Evolutionary conservation across 2,113 vertebrate genomes (phyloP).

Genomic region (Otis tarda): DNA sequence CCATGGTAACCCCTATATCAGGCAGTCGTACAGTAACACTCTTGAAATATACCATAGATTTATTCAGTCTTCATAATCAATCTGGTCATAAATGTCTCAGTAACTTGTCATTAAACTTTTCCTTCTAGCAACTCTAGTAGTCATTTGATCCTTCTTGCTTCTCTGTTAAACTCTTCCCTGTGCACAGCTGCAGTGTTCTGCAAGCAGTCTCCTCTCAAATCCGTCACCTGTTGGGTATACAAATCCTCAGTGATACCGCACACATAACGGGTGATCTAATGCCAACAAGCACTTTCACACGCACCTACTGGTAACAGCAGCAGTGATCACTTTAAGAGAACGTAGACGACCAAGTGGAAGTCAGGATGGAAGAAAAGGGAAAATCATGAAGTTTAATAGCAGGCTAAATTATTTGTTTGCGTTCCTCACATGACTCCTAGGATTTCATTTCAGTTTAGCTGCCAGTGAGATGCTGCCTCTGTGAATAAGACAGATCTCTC

Average conservation of each 20-base stretch:
- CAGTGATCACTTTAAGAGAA: background rate
- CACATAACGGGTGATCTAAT: fast-evolving
- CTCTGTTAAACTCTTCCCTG: background rate
- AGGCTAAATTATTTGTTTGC: background rate
- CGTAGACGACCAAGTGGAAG: background rate
- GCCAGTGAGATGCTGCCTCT: background rate
- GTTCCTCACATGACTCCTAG: background rate
- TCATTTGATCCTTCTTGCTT: background rate
- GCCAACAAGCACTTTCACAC: background rate
- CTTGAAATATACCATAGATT: slow-evolving; percentile 18
- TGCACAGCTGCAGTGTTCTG: background rate
- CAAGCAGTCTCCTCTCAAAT: background rate
- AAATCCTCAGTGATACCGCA: background rate
- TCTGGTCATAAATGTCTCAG: slow-evolving; percentile 43
- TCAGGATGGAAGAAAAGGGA: background rate
- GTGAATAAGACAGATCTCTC: background rate
- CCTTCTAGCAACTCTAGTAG: slow-evolving; percentile 1
- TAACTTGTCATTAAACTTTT: slow-evolving; percentile 55
- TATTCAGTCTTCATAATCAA: slow-evolving; percentile 52
- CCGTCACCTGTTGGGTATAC: background rate
- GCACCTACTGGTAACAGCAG: background rate
- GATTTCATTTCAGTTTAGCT: background rate
- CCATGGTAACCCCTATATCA: slow-evolving; percentile 51
- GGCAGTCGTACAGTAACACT: background rate
- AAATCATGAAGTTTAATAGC: background rate